Evolutionary conservation across 2,888 invertebrate genomes (phyloP).

Genomic region (Drosophila quinaria): DNA sequence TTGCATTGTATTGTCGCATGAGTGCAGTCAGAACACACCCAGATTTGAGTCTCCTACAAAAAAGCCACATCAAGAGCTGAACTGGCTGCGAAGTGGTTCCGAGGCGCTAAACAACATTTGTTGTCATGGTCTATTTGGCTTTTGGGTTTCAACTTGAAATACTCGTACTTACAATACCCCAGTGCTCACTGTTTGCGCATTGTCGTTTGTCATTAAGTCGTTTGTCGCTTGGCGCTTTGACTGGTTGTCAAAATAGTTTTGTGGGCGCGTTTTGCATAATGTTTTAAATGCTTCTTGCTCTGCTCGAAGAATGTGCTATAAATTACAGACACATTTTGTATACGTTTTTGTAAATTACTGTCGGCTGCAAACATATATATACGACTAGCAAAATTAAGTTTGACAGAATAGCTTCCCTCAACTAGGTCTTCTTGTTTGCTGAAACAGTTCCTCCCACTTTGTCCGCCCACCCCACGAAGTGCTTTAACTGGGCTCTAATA

Average conservation of each 20-base stretch:
- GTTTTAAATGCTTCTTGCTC: slow-evolving; percentile 63
- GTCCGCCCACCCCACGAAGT: no score
- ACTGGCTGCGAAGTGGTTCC: slow-evolving; percentile 14
- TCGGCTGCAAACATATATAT: slow-evolving; percentile 15
- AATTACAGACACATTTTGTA: slow-evolving; percentile 40
- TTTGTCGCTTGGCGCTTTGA: slow-evolving; percentile 24
- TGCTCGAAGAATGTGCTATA: slow-evolving; percentile 39
- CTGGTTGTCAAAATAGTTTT: slow-evolving; percentile 45
- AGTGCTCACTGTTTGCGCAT: slow-evolving; percentile 25
- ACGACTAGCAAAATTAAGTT: slow-evolving; percentile 31
- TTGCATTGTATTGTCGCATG: not conserved
- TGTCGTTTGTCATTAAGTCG: slow-evolving; percentile 4
- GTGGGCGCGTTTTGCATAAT: slow-evolving; percentile 67
- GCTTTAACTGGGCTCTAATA: not conserved
- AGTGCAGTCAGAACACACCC: slow-evolving; percentile 57
- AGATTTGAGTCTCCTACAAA: slow-evolving; percentile 49
- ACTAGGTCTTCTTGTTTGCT: slow-evolving; percentile 9
- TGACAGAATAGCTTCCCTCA: slow-evolving; percentile 38
- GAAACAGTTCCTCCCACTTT: not conserved
- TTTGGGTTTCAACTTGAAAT: slow-evolving; percentile 60
- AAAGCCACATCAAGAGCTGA: slow-evolving; percentile 8
- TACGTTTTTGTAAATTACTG: slow-evolving; percentile 40
- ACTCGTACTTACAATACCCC: slow-evolving; percentile 1
- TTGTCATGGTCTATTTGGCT: slow-evolving; percentile 75
- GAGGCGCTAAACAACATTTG: slow-evolving; percentile 30